These are phyloP conservation scores for Bhutanitis thaidina DNA, from an alignment of 2,888 invertebrate species.

Conservation along the genomic window DNA sequence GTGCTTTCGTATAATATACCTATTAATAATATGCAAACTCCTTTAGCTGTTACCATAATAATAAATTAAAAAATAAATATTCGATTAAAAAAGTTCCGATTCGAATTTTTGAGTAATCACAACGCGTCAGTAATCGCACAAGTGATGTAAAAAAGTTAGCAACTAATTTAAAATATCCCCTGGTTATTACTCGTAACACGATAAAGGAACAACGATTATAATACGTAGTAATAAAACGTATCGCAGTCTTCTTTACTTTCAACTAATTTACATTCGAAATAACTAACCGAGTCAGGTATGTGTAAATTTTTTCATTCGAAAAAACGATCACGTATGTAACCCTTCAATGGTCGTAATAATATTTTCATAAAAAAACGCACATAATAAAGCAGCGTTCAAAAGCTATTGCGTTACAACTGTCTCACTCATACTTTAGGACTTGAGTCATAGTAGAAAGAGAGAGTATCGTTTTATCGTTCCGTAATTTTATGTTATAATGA, in stretches of 20 bases:
- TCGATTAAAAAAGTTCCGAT: too few relatives aligned
- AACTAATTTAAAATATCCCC: slow-evolving; percentile 7
- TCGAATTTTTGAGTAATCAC: too few relatives aligned
- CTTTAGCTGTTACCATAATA: too few relatives aligned
- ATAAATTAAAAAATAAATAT: too few relatives aligned
- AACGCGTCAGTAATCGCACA: too few relatives aligned
- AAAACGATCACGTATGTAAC: slow-evolving; percentile 31
- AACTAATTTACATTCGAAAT: slow-evolving; percentile 22
- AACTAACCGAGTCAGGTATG: slow-evolving; percentile 17
- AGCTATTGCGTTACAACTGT: neutral
- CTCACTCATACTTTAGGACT: slow-evolving; percentile 13
- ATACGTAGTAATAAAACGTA: slow-evolving; percentile 14
- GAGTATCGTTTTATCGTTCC: slow-evolving; percentile 28
- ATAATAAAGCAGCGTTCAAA: slow-evolving; percentile 11
- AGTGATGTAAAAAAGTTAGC: slow-evolving; percentile 8
- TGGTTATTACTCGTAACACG: slow-evolving; percentile 10
- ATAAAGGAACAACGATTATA: slow-evolving; percentile 14
- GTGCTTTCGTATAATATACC: too few relatives aligned
- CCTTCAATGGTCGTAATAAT: slow-evolving; percentile 29
- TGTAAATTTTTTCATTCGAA: slow-evolving; percentile 24
- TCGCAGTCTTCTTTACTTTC: slow-evolving; percentile 18
- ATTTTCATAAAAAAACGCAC: slow-evolving; percentile 41
- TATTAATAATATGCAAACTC: too few relatives aligned
- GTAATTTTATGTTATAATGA: slow-evolving; percentile 49
- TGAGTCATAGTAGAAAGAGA: slow-evolving; percentile 38